A percentile compares a stretch with the other conserved stretches of the same genome.
Conservation (phyloP, 1,140 invertebrate genomes). For the Stegodyphus dumicola region DNA sequence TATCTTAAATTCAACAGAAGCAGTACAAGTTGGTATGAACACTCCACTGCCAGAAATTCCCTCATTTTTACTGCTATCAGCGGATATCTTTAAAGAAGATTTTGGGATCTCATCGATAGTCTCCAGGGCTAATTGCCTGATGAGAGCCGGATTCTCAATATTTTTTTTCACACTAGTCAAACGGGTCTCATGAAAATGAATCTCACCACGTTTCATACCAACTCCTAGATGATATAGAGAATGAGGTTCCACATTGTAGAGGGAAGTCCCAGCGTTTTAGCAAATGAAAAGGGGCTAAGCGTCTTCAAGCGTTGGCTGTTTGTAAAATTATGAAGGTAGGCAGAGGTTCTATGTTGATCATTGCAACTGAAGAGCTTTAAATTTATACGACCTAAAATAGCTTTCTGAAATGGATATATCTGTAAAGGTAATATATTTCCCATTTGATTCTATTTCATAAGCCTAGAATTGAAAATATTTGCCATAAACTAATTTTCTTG, state of each 20-base stretch:
- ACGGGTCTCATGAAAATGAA: constrained; percentile 5
- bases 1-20: constrained; percentile 1
- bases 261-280: background rate
- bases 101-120: constrained; percentile 1
- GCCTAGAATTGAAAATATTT: too few relatives aligned
- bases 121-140: background rate
- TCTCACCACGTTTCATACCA: background rate
- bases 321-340: too few relatives aligned
- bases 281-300: constrained; percentile 10
- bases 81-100: background rate
- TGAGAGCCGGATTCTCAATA: constrained; percentile 1
- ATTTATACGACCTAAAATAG: too few relatives aligned
- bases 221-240: background rate
- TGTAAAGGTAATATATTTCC: too few relatives aligned
- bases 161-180: constrained; percentile 17
- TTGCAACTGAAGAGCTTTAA: too few relatives aligned
- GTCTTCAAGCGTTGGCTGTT: background rate
- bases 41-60: constrained; percentile 7
- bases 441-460: too few relatives aligned
- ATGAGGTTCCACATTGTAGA: constrained; percentile 14
- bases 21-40: constrained; percentile 14
- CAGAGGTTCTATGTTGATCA: too few relatives aligned
- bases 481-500: too few relatives aligned
- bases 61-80: background rate
- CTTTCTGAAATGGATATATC: too few relatives aligned